Evolutionary conservation across 2,113 vertebrate species (phyloP), one percentile per base, ranked within the genome.

Genomic region (Alosa alosa): DNA sequence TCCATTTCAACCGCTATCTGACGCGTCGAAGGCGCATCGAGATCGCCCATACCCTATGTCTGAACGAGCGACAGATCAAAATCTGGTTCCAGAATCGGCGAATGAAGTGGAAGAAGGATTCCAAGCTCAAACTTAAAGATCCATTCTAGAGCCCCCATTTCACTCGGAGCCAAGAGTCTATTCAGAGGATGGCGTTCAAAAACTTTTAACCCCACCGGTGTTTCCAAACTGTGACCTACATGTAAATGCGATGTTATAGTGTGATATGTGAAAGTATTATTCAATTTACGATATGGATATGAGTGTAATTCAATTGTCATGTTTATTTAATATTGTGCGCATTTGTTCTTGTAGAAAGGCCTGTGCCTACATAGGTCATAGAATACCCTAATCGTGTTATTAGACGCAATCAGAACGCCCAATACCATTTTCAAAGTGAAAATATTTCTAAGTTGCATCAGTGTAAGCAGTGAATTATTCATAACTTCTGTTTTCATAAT

Each of bases 51-150:
- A 96, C 95, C 91, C 93, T 96, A 89, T 96, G 96, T 94, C 92
- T 96, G 90, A 96, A 96, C 90, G 96, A 96, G 92, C 96, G 96
- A 93, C 96, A 96, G 84, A 96, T 96, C 94, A 96, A 96, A 95
- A 96, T 96, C 89, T 96, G 96, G 96, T 96, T 96, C 92, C 96
- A 96, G 90, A 96, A 96, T 91, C 95, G 96, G 88, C 95, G 96
- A 90, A 96, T 96, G 96, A 96, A 96, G 91, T 96, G 96, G 96
- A 96, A 96, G 94, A 96, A 96, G 93, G 96, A 96, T 93, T 96
- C 95, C 92, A 96, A 96, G 93, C 91, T 95, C 91, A 96, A 96
- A 95, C 94, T 92, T 92, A 96, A 96, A 94, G 95, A 96, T 88
- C 91, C 94, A 83, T 90, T 95, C 90, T 96, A 95, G 81, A 93